Conservation (phyloP, 1,140 invertebrate species). For the Drosophila novamexicana region DNA sequence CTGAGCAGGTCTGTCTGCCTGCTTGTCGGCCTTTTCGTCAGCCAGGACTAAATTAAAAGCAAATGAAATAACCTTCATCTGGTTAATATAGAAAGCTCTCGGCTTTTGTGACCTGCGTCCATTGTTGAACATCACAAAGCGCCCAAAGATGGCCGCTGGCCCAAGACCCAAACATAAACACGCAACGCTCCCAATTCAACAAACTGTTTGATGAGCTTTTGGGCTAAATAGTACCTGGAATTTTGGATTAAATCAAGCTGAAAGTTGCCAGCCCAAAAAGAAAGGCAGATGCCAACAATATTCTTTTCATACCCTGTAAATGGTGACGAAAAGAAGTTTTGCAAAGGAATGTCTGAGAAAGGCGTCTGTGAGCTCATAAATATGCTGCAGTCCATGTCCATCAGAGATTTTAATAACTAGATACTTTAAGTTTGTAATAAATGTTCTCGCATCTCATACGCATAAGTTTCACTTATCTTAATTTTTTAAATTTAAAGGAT, state of each 20-base stretch:
- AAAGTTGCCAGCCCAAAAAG: background rate
- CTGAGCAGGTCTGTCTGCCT: background rate
- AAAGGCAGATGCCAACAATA: background rate
- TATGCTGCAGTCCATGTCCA: too few relatives aligned
- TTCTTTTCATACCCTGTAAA: background rate
- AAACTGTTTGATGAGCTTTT: constrained; percentile 7
- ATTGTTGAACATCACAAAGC: constrained; percentile 56
- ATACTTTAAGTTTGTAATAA: too few relatives aligned
- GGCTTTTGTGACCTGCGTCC: constrained; percentile 52
- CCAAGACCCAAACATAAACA: constrained; percentile 10
- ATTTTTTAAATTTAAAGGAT: too few relatives aligned
- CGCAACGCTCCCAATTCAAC: constrained; percentile 1
- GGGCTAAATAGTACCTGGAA: background rate
- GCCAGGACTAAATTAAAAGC: constrained; percentile 71
- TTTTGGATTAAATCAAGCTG: constrained; percentile 6
- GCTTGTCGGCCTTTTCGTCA: background rate
- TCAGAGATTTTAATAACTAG: too few relatives aligned
- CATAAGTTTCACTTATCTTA: too few relatives aligned
- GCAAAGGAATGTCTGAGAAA: too few relatives aligned
- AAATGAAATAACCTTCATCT: constrained; percentile 77
- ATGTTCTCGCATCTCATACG: too few relatives aligned
- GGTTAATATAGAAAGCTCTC: constrained; percentile 58
- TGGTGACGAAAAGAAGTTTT: too few relatives aligned
- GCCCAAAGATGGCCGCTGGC: constrained; percentile 46
- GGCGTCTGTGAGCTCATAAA: too few relatives aligned